Base-by-base conservation (phyloP, 2,797 vertebrate species). In the Gadopsis bispinosus region DNA sequence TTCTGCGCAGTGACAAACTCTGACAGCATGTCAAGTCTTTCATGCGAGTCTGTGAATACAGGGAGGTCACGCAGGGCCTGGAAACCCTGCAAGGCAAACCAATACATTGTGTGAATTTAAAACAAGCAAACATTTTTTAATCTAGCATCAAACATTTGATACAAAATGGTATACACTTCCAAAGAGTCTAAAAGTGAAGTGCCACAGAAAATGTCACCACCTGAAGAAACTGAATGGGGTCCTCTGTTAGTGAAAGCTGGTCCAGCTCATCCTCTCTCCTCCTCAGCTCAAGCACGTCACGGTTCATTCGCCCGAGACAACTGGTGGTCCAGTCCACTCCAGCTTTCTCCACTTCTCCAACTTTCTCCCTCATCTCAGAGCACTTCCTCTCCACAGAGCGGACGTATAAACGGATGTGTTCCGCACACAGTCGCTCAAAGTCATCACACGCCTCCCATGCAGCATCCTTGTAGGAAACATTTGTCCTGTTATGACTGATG, bases 211-310 rank as follows among this genome's bases (percentile, higher is more conserved):
- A 37, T 47, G 50, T 13, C 3, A 31, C 79, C 14, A 93, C 90
- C 89, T 85, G 61, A 17, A 93, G 37, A 61, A 92, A 92, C 47
- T 84, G 73, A 53, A 88, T 20, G 41, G 89, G 80, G 51, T 92
- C 71, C 1, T 89, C 82, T 8, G 58, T 87, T 5, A 33, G 56
- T 45, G 80, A 81, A 22, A 92, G 69, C 47, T 69, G 72, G 39
- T 69, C 2, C 26, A 92, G 68, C 45, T 77, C 10, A 10, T 68
- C 69, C 9, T 85, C 41, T 1, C 5, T 79, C 65, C 17, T 67
- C 76, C 45, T 88, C 71, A 92, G 80, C 29, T 75, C 56, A 1
- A 2, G 37, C 48, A 81, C 66, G 26, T 92, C 83, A 0, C 47
- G 69, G 37, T 85, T 33, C 66, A 92, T 83, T 14, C 20, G 48